Evolutionary conservation across 2,113 vertebrate genomes (phyloP), one percentile per base, ranked within the genome.

Genomic region (Phocoena sinus): DNA sequence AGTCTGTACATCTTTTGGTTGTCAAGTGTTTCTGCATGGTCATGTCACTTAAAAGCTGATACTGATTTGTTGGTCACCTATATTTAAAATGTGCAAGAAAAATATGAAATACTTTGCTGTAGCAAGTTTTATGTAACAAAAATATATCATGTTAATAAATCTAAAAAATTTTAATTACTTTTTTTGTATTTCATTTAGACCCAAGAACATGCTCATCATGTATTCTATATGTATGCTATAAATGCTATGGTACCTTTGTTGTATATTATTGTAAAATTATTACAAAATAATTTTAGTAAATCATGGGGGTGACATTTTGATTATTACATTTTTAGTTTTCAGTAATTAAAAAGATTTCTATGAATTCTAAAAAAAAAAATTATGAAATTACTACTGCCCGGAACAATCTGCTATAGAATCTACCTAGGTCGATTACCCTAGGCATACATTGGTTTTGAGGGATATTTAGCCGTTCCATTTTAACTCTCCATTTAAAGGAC

Each of bases 41-140:
- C 99, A 98, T 98, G 98, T 99, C 98, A 98, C 99, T 98, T 99
- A 98, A 98, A 98, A 97, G 98, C 98, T 99, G 98, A 99, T 98
- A 98, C 97, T 84, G 86, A 98, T 97, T 98, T 98, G 98, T 98
- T 99, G 98, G 97, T 99, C 98, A 98, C 98, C 97, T 98, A 98
- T 99, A 99, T 99, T 99, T 99, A 99, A 98, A 99, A 99, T 98
- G 99, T 99, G 99, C 98, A 99, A 99, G 98, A 99, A 98, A 99
- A 99, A 98, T 99, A 99, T 99, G 98, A 98, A 98, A 99, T 99
- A 99, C 98, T 99, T 99, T 99, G 99, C 99, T 99, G 99, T 99
- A 99, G 99, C 99, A 99, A 98, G 99, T 99, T 99, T 99, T 99
- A 99, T 99, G 99, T 99, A 99, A 99, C 98, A 99, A 99, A 99